phyloP scores from a whole-genome alignment of 2,797 vertebrate genomes.

The Megaceryle alcyon region DNA sequence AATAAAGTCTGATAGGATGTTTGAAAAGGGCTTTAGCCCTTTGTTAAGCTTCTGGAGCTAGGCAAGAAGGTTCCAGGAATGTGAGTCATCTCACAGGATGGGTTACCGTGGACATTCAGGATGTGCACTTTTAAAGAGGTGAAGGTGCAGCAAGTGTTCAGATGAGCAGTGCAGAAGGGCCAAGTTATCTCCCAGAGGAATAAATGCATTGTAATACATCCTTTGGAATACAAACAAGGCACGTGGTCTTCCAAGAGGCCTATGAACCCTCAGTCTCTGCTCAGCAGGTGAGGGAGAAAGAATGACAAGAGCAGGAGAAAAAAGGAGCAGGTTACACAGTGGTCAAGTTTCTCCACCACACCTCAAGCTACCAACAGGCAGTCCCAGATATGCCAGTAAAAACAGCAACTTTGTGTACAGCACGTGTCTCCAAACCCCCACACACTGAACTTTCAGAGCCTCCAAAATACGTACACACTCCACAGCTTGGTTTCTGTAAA shows the following conservation, averaged over 20 bases:
- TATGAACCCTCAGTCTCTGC: neutral
- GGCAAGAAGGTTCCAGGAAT: constrained; percentile 72
- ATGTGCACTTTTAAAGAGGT: constrained; percentile 66
- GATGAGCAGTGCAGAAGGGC: neutral
- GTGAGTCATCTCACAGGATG: constrained; percentile 69
- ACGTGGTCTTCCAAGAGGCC: neutral
- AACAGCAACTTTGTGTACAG: neutral
- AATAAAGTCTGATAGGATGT: constrained; percentile 68
- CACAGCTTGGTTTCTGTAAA: neutral
- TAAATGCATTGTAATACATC: constrained; percentile 34
- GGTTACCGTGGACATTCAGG: constrained; percentile 56
- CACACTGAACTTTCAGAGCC: neutral
- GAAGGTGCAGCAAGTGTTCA: constrained; percentile 52
- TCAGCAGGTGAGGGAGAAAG: neutral
- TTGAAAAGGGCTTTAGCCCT: constrained; percentile 8
- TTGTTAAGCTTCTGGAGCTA: constrained; percentile 51
- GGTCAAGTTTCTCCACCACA: neutral
- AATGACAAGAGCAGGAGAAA: neutral
- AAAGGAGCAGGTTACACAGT: neutral
- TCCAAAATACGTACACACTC: neutral
- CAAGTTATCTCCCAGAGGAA: constrained; percentile 6
- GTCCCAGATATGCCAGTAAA: neutral
- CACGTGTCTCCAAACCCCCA: neutral
- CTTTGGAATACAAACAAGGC: neutral
- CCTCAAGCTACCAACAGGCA: neutral